phyloP scores from a whole-genome alignment of 2,797 vertebrate genomes.

The Passerculus sandwichensis region DNA sequence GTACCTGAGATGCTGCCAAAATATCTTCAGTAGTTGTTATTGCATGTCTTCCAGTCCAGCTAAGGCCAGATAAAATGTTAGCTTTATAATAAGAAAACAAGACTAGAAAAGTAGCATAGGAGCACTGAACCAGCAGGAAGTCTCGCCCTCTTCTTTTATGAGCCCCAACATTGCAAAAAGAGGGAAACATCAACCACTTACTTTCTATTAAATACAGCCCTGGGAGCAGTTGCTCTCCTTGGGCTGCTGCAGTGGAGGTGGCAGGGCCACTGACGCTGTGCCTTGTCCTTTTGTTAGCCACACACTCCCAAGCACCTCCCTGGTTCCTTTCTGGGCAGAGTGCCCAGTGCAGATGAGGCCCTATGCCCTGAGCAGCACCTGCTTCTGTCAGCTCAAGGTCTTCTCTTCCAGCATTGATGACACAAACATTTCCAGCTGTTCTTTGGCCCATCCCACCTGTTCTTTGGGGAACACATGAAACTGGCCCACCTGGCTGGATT shows the following conservation, averaged over 20 bases:
- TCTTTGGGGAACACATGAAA: too few species aligned
- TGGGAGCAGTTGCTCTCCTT: accelerated
- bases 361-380: neutral
- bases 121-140: neutral
- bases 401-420: neutral
- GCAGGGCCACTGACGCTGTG: neutral
- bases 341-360: neutral
- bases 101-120: neutral
- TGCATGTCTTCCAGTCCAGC: neutral
- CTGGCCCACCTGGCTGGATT: neutral
- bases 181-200: neutral
- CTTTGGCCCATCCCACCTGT: neutral
- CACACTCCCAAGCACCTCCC: neutral
- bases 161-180: neutral
- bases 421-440: too few species aligned
- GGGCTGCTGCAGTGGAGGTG: neutral
- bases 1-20: slow-evolving; percentile 21
- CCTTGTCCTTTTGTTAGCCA: neutral
- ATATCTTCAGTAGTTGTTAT: neutral
- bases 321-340: neutral
- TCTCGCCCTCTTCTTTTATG: neutral
- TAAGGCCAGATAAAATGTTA: neutral
- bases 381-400: neutral
- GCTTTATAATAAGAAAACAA: neutral
- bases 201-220: neutral